These are phyloP conservation scores for Pachyseris speciosa DNA, from an alignment of 64 coral and sea anemone species.

Conservation along the genomic window DNA sequence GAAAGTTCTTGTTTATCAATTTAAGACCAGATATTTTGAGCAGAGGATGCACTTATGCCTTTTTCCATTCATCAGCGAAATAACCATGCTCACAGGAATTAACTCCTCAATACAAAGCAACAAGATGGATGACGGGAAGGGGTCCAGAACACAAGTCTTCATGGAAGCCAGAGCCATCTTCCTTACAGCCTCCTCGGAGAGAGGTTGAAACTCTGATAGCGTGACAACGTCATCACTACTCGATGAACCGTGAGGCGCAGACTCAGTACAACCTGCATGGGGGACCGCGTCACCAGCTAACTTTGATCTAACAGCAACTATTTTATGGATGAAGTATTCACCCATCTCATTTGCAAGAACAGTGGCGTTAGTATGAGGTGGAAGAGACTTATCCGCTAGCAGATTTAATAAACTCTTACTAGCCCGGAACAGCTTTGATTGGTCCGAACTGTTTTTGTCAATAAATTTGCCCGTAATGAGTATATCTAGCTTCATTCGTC, in stretches of 20 bases:
- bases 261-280: neutral
- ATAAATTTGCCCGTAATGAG: conserved; percentile 73
- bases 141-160: conserved; percentile 58
- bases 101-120: conserved; percentile 55
- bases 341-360: conserved; percentile 41
- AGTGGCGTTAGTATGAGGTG: conserved; percentile 17
- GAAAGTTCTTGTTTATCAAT: too few relatives aligned
- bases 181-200: conserved; percentile 15
- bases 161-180: conserved; percentile 9
- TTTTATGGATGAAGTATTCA: conserved; percentile 28
- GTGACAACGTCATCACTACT: conserved; percentile 13
- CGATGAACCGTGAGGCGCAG: neutral
- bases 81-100: conserved; percentile 58
- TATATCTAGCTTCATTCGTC: conserved; percentile 53
- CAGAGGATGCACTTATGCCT: conserved; percentile 56
- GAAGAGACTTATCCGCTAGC: neutral
- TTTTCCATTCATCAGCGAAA: conserved; percentile 47
- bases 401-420: conserved; percentile 55
- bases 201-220: conserved; percentile 10
- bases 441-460: conserved; percentile 62
- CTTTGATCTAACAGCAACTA: neutral
- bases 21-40: too few relatives aligned
- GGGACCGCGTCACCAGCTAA: neutral
- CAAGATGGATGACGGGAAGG: conserved; percentile 59
- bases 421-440: conserved; percentile 51